These are phyloP conservation scores for Thumatha senex DNA, from an alignment of 2,888 invertebrate genomes.

Conservation along the genomic window DNA sequence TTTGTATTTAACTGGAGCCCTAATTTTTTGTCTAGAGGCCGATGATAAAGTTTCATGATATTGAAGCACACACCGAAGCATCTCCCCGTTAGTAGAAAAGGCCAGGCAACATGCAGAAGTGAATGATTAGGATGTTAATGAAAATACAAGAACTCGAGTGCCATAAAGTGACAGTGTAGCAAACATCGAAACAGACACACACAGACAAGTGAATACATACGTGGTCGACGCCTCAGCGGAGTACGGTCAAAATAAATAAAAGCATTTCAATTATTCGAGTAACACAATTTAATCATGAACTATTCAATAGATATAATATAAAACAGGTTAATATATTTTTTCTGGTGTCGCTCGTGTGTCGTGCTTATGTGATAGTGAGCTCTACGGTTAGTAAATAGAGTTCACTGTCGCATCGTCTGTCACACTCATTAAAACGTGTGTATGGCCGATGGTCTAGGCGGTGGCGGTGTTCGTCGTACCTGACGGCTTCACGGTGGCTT, in stretches of 20 bases:
- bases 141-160: conserved; percentile 62
- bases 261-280: conserved; percentile 82
- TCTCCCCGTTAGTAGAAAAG: conserved; percentile 46
- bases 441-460: conserved; percentile 77
- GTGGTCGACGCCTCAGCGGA: conserved; percentile 82
- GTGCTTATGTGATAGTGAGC: conserved; percentile 75
- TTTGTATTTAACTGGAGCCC: background rate
- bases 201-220: conserved; percentile 81
- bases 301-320: conserved; percentile 78
- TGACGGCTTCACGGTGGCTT: conserved; percentile 72
- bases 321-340: conserved; percentile 78
- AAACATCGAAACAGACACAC: conserved; percentile 82
- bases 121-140: conserved; percentile 66
- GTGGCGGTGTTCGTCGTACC: conserved; percentile 75
- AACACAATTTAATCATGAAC: conserved; percentile 84
- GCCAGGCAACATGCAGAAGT: conserved; percentile 76
- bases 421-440: conserved; percentile 70
- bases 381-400: conserved; percentile 55
- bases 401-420: conserved; percentile 75
- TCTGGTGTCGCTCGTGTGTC: conserved; percentile 77
- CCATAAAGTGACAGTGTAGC: conserved; percentile 77
- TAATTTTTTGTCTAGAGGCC: too few relatives aligned
- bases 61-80: conserved; percentile 39
- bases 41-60: conserved; percentile 24
- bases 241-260: conserved; percentile 82